Evolutionary conservation across 2,888 invertebrate species (phyloP).

Genomic region (Xestia rhomboidea): DNA sequence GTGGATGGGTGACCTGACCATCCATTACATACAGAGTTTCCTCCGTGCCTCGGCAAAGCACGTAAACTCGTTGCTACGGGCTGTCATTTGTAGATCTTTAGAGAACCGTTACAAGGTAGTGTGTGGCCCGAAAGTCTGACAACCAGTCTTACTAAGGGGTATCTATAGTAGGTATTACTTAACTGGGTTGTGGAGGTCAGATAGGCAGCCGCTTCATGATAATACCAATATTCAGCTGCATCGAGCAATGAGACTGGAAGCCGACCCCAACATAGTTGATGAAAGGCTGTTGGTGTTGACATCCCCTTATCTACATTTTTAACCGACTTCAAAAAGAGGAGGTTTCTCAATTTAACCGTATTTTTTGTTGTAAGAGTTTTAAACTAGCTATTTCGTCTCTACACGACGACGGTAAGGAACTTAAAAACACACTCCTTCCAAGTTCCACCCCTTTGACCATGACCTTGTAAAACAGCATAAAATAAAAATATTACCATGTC

Average conservation of each 20-base stretch:
- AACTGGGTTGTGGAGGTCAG: not conserved
- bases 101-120: not conserved
- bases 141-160: not conserved
- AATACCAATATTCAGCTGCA: not conserved
- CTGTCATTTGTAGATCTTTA: not conserved
- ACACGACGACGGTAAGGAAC: slow-evolving; percentile 7
- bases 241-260: not conserved
- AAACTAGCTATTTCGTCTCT: not conserved
- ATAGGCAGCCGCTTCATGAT: not conserved
- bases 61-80: not conserved
- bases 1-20: not conserved
- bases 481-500: slow-evolving; percentile 35
- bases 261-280: not conserved
- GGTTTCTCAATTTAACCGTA: too few relatives aligned
- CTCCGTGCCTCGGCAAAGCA: not conserved
- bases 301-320: too few relatives aligned
- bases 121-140: not conserved
- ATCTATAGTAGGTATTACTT: not conserved
- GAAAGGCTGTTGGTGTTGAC: not conserved
- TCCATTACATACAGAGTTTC: not conserved
- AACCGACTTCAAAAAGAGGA: too few relatives aligned
- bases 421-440: slow-evolving; percentile 4
- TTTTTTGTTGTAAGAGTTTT: slow-evolving; percentile 3
- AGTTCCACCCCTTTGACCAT: slow-evolving; percentile 24
- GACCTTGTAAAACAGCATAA: slow-evolving; percentile 32